Base-by-base conservation (phyloP, 2,113 vertebrate species). In the Carlito syrichta region DNA sequence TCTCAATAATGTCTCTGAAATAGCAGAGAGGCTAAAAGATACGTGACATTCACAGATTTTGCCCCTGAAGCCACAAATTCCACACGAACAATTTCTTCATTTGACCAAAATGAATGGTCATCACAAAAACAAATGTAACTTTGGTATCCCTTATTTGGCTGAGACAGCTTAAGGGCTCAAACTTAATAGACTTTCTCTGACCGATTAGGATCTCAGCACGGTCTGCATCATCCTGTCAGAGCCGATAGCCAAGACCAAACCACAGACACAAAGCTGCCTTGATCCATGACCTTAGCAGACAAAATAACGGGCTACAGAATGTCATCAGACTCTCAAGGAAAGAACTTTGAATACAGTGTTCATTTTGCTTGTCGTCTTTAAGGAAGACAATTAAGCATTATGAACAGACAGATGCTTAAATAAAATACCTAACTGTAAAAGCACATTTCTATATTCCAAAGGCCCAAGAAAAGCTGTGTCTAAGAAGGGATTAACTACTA, bases 101-200 rank as follows among this genome's bases (percentile, higher is more conserved):
- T 98, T 98, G 98, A 98, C 98, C 98, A 98, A 98, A 99, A 99
- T 98, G 98, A 98, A 99, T 98, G 98, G 98, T 99, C 99, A 99
- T 98, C 98, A 98, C 97, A 98, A 98, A 99, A 99, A 98, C 98
- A 98, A 99, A 98, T 98, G 97, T 98, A 98, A 98, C 97, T 98
- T 98, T 97, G 98, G 98, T 98, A 97, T 97, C 98, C 95, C 97
- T 98, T 98, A 98, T 98, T 98, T 98, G 98, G 98, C 97, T 98
- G 98, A 96, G 98, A 98, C 98, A 98, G 98, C 98, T 99, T 96
- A 98, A 97, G 98, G 98, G 98, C 98, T 98, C 98, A 98, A 98
- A 98, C 94, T 98, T 98, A 99, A 99, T 99, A 99, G 98, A 98
- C 98, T 98, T 98, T 97, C 97, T 98, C 96, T 98, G 98, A 98